phyloP scores from a whole-genome alignment of 1,140 invertebrate genomes.

The Solen grandis region DNA sequence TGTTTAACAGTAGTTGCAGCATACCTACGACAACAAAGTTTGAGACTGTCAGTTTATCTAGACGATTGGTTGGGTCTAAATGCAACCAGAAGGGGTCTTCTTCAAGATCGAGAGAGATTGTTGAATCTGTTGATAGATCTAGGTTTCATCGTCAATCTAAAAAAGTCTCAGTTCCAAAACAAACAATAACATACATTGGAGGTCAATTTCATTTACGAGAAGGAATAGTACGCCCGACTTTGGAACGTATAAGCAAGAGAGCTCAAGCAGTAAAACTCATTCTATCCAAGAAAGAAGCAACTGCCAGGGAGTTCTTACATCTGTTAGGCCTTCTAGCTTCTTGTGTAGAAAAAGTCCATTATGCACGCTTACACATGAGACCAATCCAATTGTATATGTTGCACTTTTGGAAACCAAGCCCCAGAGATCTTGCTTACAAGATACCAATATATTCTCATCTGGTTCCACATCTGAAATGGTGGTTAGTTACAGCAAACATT shows the following conservation, averaged over 20 bases:
- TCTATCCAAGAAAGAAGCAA: not conserved
- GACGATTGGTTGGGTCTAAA: slow-evolving; percentile 41
- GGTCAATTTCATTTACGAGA: too few species aligned
- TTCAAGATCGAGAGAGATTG: slow-evolving; percentile 6
- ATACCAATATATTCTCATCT: slow-evolving; percentile 4
- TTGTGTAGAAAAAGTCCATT: not conserved
- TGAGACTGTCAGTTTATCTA: slow-evolving; percentile 19
- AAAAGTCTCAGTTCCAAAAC: too few species aligned
- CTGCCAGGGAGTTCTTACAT: slow-evolving; percentile 19
- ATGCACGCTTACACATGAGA: slow-evolving; percentile 7
- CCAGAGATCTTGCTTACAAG: too few species aligned
- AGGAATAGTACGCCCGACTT: slow-evolving; percentile 14
- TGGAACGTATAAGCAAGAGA: not conserved
- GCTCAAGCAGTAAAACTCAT: not conserved
- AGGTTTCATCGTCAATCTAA: slow-evolving; percentile 6
- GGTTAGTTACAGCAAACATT: slow-evolving; percentile 22
- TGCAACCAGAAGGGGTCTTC: not conserved
- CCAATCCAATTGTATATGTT: slow-evolving; percentile 37
- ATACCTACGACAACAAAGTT: not conserved
- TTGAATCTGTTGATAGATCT: slow-evolving; percentile 8
- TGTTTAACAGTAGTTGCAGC: slow-evolving; percentile 21
- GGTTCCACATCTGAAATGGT: slow-evolving; percentile 18
- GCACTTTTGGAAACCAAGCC: slow-evolving; percentile 22
- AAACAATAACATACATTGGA: too few species aligned
- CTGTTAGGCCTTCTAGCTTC: slow-evolving; percentile 19